Base-by-base conservation (phyloP, 2,113 vertebrate species). In the Pseudorasbora parva region DNA sequence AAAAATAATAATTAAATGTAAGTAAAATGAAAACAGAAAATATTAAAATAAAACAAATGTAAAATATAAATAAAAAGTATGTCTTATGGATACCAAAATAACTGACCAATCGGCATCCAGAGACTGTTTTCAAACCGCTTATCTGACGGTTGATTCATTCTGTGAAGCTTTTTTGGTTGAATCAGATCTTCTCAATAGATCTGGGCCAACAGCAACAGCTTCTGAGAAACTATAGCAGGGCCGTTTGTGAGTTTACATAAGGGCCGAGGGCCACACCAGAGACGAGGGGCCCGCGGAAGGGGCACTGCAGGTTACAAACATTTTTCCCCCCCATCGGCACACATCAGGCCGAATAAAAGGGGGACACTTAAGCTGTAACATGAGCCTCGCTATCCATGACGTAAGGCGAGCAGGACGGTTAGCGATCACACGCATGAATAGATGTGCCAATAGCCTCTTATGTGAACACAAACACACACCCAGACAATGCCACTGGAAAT, bases 391-490 rank as follows among this genome's bases (percentile, higher is more conserved):
- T 57, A 43, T 78, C 81, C 86, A 88, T 93, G 91, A 93, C 89
- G 91, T 92, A 91, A 93, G 82, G 88, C 90, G 88, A 89, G 89
- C 88, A 91, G 89, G 90, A 91, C 89, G 84, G 84, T 89, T 93
- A 88, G 90, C 84, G 90, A 93, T 92, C 92, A 93, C 91, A 93
- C 91, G 88, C 92, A 90, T 92, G 91, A 93, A 91, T 90, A 88
- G 82, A 91, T 82, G 82, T 89, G 45, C 85, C 89, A 86, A 89
- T 91, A 88, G 89, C 86, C 87, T 86, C 68, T 78, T 59, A 85
- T 87, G 86, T 89, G 87, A 88, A 75, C 89, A 89, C 76, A 76
- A 68, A 83, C 83, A 68, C 37, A 87, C 81, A 86, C n/a, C 19
- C 41, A 43, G 62, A 83, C 75, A 85, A 85, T 41, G 47, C 68